Evolutionary conservation across 2,797 vertebrate genomes (phyloP), one percentile per base, ranked within the genome.

Genomic region (Salmo trutta): DNA sequence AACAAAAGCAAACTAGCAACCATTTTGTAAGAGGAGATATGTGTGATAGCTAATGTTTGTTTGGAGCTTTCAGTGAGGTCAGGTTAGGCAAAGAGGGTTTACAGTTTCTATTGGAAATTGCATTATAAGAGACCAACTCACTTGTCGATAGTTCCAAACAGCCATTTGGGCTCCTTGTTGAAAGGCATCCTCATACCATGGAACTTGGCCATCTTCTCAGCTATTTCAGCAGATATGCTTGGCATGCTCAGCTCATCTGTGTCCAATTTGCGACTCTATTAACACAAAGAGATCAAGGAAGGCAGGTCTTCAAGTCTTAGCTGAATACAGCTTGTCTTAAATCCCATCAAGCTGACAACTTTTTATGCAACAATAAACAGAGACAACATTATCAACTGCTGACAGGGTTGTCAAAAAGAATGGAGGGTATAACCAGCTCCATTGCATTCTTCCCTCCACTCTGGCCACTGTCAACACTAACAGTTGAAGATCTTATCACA

Each of bases 111-210:
- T n/a, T 19, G 15, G 15, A 59, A n/a, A 24, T 62, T 62, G 41
- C 16, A 31, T 33, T 17, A 68, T 19, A 33, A 71, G 41, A 71
- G n/a, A 41, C n/a, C 21, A 5, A 92, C 97, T 94, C 91, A 99
- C 98, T 98, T 99, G 65, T 98, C 96, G 96, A 99, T 97, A 68
- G 97, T 99, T 83, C 96, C 97, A 92, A 99, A 99, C 83, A 99
- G 95, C 98, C 98, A 99, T 83, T 98, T 99, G 0, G 98, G 98
- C 86, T 99, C 96, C 90, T 99, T 99, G 93, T 99, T 99, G 91
- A 98, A 99, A 41, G 98, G 98, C 98, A 99, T 99, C 85, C 95
- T 97, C 98, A 99, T 98, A 27, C 91, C 95, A 78, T 99, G 98
- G 85, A 99, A 99, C 53, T 90, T 93, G 52, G 97, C 96, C 95